Evolutionary conservation across 2,888 invertebrate genomes (phyloP), one percentile per base, ranked within the genome.

Genomic region (Sthenelais limicola): DNA sequence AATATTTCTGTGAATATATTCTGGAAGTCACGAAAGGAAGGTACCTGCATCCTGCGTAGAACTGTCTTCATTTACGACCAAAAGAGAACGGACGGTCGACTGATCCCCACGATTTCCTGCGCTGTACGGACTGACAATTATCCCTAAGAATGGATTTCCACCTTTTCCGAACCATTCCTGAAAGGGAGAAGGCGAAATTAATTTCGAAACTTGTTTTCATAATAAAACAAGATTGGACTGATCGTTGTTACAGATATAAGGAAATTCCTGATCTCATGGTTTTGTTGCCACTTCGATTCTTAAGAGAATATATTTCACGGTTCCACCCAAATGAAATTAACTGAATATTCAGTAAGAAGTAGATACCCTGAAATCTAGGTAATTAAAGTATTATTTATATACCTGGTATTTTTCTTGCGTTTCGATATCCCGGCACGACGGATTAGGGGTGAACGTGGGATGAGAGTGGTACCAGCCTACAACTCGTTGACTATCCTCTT

Each of bases 391-490:
- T 43, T 43, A 43, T 43, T 12, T 12, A 43, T 18, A 21, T 51
- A 89, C 86, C 86, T 92, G 92, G 81, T 91, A 90, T 71, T 90
- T 90, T 38, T 89, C 88, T 87, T 93, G 93, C 47, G 92, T 91
- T 81, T 89, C 89, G 76, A 93, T 89, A 88, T 93, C 93, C 79
- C 90, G 90, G 24, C 90, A 89, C 0, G 93, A 93, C 0, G 94
- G 94, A 82, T 91, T 90, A 0, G 92, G 90, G 3, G 91, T 90
- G 88, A 93, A 93, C 30, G 89, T 88, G 1, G 93, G 93, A 89
- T 93, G 93, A 33, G 93, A 93, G 89, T 93, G 93, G 88, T 93
- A 93, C 94, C 94, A 93, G 30, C 92, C 93, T 73, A 92, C 89
- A 71, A 92, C 90, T 26, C 88, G 83, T 79, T 88, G 83, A 2